Conservation (phyloP, 2,113 vertebrate genomes). For the Manacus vitellinus region DNA sequence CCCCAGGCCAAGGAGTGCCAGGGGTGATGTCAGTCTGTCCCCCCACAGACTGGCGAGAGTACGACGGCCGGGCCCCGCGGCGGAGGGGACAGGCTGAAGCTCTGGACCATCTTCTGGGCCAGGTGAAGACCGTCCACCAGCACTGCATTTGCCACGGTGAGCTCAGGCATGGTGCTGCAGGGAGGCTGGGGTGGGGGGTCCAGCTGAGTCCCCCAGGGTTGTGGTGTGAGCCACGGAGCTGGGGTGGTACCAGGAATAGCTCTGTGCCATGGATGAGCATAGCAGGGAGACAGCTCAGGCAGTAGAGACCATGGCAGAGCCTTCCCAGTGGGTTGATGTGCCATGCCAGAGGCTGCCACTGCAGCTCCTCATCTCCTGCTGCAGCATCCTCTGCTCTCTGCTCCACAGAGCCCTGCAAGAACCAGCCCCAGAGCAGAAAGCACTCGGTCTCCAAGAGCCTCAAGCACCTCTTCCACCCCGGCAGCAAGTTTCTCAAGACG, state of each 20-base stretch:
- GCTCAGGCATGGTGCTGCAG: neutral
- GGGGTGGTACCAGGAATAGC: too few relatives aligned
- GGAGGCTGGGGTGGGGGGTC: neutral
- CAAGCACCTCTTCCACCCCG: constrained; percentile 89
- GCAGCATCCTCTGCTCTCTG: neutral
- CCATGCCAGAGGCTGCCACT: fast-evolving
- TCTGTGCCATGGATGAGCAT: neutral
- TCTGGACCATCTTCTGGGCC: constrained; percentile 84
- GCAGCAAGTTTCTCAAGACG: constrained; percentile 89
- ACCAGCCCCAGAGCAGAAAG: constrained; percentile 84
- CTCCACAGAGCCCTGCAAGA: constrained; percentile 84
- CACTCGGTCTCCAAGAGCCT: constrained; percentile 91
- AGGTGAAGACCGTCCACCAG: constrained; percentile 86
- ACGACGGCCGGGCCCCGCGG: constrained; percentile 77
- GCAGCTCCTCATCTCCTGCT: neutral
- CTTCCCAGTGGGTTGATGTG: fast-evolving
- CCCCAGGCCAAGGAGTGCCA: neutral
- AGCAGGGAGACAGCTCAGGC: neutral
- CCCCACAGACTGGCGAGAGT: constrained; percentile 85
- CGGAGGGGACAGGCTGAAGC: constrained; percentile 83
- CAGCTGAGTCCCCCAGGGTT: neutral
- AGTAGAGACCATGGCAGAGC: neutral
- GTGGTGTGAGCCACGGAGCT: neutral
- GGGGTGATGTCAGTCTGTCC: neutral
- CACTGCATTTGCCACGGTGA: constrained; percentile 88